Conservation (phyloP, 2,888 invertebrate species). For the Epirrita christyi region DNA sequence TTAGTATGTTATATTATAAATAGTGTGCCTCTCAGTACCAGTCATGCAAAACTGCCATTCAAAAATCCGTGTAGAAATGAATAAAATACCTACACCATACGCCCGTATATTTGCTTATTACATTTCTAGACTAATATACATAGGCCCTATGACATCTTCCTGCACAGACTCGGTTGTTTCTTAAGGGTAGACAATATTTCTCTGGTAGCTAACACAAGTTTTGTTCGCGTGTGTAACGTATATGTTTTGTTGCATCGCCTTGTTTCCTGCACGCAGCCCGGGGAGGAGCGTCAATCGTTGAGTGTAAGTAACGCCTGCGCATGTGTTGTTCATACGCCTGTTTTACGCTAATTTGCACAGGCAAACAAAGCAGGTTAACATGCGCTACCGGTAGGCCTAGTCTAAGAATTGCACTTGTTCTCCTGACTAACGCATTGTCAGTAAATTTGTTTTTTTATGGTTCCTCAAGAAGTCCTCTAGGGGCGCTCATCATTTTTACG, state of each 20-base stretch:
- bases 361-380: slow-evolving; percentile 2
- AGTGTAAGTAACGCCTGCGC: slow-evolving; percentile 85
- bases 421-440: too few relatives aligned
- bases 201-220: slow-evolving; percentile 28
- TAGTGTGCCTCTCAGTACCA: too few relatives aligned
- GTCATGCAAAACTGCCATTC: too few relatives aligned
- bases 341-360: slow-evolving; percentile 33
- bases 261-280: slow-evolving; percentile 83
- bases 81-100: too few relatives aligned
- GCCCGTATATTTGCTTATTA: too few relatives aligned
- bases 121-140: too few relatives aligned
- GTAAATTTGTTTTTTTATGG: too few relatives aligned
- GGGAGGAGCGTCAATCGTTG: slow-evolving; percentile 90
- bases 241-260: slow-evolving; percentile 80
- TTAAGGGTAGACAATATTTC: slow-evolving; percentile 9
- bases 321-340: slow-evolving; percentile 28
- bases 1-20: too few relatives aligned
- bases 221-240: slow-evolving; percentile 68
- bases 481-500: too few relatives aligned
- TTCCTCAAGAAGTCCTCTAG: too few relatives aligned
- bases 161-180: not conserved
- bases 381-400: not conserved
- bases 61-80: not conserved
- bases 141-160: too few relatives aligned
- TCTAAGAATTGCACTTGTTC: too few relatives aligned